phyloP scores from a whole-genome alignment of 2,888 invertebrate species.

The Hipparchia semele region DNA sequence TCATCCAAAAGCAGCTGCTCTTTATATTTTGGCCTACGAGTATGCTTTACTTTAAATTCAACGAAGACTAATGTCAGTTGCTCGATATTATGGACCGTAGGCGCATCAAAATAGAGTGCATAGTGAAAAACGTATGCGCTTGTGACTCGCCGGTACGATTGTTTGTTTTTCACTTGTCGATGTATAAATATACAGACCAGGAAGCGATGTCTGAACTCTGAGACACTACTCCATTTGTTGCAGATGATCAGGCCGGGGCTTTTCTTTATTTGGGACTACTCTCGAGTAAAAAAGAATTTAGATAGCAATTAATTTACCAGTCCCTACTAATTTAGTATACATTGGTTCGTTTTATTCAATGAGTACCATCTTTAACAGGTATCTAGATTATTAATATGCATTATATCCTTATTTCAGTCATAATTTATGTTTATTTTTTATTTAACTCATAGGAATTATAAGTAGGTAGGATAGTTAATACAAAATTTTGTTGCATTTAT shows the following conservation, averaged over 20 bases:
- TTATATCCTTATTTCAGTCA: no score
- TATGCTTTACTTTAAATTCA: not conserved
- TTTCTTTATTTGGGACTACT: not conserved
- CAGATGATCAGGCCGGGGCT: slow-evolving; percentile 5
- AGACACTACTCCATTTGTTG: slow-evolving; percentile 59
- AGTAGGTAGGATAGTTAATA: not conserved
- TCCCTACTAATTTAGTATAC: not conserved
- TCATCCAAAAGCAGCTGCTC: slow-evolving; percentile 14
- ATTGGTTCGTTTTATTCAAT: not conserved
- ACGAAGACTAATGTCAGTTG: not conserved
- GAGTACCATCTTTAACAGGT: not conserved
- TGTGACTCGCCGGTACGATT: slow-evolving; percentile 60
- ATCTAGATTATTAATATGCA: not conserved
- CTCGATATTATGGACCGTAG: slow-evolving; percentile 35
- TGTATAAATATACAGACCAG: slow-evolving; percentile 79
- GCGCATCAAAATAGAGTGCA: slow-evolving; percentile 40
- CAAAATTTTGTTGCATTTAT: not conserved
- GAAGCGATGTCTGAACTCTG: slow-evolving; percentile 54
- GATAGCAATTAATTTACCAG: no score
- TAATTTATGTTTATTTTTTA: no score
- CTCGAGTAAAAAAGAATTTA: no score
- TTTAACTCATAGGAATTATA: no score
- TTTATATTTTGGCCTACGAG: not conserved
- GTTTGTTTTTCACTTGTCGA: slow-evolving; percentile 78
- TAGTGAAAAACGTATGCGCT: slow-evolving; percentile 38